These are phyloP conservation scores for Digitonthophagus gazella DNA, from an alignment of 2,888 invertebrate species.

Conservation along the genomic window DNA sequence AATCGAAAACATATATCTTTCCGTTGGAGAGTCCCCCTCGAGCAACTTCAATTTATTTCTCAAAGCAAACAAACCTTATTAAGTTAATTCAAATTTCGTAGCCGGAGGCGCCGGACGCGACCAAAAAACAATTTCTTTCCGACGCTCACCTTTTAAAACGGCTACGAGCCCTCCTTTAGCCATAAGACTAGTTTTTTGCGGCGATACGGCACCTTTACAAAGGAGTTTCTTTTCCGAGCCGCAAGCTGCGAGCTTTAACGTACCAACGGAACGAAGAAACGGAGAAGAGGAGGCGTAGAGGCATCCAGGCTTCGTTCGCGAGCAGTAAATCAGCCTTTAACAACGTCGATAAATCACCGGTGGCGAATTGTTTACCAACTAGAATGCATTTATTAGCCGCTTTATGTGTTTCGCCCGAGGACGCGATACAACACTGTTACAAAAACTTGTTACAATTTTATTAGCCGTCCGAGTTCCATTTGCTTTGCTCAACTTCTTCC, in stretches of 20 bases:
- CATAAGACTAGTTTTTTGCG: not conserved
- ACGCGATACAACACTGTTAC: slow-evolving; percentile 12
- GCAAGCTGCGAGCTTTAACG: slow-evolving; percentile 3
- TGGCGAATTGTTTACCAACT: slow-evolving; percentile 14
- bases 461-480: slow-evolving; percentile 9
- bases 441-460: slow-evolving; percentile 14
- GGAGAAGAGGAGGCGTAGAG: not conserved
- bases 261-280: not conserved
- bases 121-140: not conserved
- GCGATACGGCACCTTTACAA: not conserved
- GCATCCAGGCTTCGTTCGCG: not conserved
- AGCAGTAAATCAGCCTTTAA: slow-evolving; percentile 15
- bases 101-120: not conserved
- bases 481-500: not conserved
- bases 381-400: slow-evolving; percentile 16
- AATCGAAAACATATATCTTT: slow-evolving; percentile 13
- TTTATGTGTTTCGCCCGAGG: slow-evolving; percentile 10
- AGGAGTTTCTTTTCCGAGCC: not conserved
- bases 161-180: not conserved
- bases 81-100: slow-evolving; percentile 20
- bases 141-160: not conserved
- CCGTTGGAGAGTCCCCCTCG: not conserved
- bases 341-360: slow-evolving; percentile 16
- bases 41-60: slow-evolving; percentile 31
- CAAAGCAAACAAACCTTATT: slow-evolving; percentile 35